Conservation (phyloP, 2,113 vertebrate species). For the Xerus inauris region DNA sequence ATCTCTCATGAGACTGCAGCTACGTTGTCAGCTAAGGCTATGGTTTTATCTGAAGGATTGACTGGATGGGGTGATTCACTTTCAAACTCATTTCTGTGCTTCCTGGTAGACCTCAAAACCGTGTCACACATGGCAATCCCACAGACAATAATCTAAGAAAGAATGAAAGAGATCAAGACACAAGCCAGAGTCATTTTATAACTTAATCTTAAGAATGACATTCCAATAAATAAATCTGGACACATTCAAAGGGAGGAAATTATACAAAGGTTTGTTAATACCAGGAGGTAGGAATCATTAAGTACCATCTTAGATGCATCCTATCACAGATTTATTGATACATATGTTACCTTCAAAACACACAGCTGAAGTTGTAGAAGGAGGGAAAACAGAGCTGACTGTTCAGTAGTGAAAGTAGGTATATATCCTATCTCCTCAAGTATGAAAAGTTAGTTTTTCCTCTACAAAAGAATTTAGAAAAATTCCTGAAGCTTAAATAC, state of each 20-base stretch:
- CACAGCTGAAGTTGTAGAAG: conserved; percentile 30
- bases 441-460: conserved; percentile 23
- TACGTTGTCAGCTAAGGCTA: not conserved
- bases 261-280: not conserved
- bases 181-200: conserved; percentile 6
- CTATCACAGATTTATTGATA: conserved; percentile 1
- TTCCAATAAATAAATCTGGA: not conserved
- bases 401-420: conserved; percentile 50
- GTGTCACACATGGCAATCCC: not conserved
- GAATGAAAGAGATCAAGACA: not conserved
- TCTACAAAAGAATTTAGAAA: not conserved
- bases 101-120: not conserved
- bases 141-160: not conserved
- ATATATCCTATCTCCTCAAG: not conserved
- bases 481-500: not conserved
- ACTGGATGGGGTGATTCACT: not conserved
- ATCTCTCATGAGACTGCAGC: not conserved
- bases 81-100: not conserved
- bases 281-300: not conserved
- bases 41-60: not conserved
- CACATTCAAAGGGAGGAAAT: not conserved
- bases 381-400: not conserved
- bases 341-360: not conserved
- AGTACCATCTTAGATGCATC: not conserved
- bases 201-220: not conserved